phyloP scores from a whole-genome alignment of 1,140 invertebrate genomes.

The Tetramorium simillimum region DNA sequence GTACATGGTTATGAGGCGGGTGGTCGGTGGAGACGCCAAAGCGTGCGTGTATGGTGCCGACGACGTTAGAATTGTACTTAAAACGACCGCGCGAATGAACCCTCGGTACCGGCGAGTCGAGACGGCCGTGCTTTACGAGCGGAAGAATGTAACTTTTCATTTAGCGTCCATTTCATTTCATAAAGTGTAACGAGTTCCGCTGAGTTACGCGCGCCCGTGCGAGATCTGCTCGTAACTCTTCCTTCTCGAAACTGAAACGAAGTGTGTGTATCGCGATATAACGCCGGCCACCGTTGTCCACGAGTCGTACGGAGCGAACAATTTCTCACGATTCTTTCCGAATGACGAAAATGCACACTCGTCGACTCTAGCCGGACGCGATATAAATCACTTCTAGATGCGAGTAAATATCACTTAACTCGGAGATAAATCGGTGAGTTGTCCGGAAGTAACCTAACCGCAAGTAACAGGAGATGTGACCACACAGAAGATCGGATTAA shows the following conservation, averaged over 20 bases:
- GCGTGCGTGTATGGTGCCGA: not conserved
- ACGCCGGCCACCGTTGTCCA: not conserved
- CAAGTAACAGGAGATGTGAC: not conserved
- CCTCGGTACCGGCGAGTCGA: not conserved
- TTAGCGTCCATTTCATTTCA: constrained; percentile 71
- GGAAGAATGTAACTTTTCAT: constrained; percentile 71
- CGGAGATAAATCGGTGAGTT: not conserved
- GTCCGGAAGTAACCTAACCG: not conserved
- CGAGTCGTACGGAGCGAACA: not conserved
- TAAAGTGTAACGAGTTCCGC: constrained; percentile 70
- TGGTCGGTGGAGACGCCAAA: not conserved
- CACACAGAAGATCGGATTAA: not conserved
- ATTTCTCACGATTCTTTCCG: constrained; percentile 31
- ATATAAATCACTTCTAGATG: not conserved
- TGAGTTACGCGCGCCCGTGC: constrained; percentile 50
- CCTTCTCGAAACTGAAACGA: constrained; percentile 48
- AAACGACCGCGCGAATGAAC: constrained; percentile 52
- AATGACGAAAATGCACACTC: constrained; percentile 8
- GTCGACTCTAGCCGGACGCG: not conserved
- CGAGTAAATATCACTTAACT: not conserved
- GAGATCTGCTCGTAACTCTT: constrained; percentile 59
- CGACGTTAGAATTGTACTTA: constrained; percentile 40
- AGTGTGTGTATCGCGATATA: constrained; percentile 31
- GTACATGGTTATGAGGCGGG: not conserved
- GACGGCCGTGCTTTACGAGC: constrained; percentile 60